Conservation (phyloP, 2,888 invertebrate species). For the Drosophila pegasa region DNA sequence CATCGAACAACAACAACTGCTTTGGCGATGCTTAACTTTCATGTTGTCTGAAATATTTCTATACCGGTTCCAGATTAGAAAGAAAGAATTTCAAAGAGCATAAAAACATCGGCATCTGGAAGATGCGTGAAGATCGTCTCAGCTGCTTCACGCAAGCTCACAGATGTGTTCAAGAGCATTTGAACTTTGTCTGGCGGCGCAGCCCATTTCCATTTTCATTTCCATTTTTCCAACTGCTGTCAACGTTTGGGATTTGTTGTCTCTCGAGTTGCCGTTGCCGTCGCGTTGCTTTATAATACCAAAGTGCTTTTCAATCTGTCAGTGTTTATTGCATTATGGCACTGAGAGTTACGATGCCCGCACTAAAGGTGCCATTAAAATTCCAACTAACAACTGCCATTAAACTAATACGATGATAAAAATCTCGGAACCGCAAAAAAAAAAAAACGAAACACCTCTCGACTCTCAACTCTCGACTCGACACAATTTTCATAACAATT, state of each 20-base stretch:
- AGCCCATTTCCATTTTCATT: constrained; percentile 28
- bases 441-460: constrained; percentile 22
- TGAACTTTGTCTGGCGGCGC: constrained; percentile 58
- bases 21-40: constrained; percentile 68
- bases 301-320: constrained; percentile 68
- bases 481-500: constrained; percentile 79
- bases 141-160: constrained; percentile 3
- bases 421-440: constrained; percentile 50
- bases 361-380: constrained; percentile 75
- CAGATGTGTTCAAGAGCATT: constrained; percentile 36
- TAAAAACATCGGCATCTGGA: constrained; percentile 53
- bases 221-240: constrained; percentile 34
- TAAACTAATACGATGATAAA: constrained; percentile 78
- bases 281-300: constrained; percentile 25
- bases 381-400: constrained; percentile 79
- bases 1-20: constrained; percentile 33
- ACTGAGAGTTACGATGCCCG: constrained; percentile 47
- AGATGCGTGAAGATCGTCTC: constrained; percentile 41
- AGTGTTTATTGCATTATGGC: constrained; percentile 56
- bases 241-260: constrained; percentile 37
- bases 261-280: constrained; percentile 7
- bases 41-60: constrained; percentile 74
- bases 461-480: constrained; percentile 42
- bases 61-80: constrained; percentile 80
- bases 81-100: constrained; percentile 75